A percentile compares a stretch with the other conserved stretches of the same genome.
Conservation (phyloP, 2,888 invertebrate genomes). For the Ophion ventricosus region DNA sequence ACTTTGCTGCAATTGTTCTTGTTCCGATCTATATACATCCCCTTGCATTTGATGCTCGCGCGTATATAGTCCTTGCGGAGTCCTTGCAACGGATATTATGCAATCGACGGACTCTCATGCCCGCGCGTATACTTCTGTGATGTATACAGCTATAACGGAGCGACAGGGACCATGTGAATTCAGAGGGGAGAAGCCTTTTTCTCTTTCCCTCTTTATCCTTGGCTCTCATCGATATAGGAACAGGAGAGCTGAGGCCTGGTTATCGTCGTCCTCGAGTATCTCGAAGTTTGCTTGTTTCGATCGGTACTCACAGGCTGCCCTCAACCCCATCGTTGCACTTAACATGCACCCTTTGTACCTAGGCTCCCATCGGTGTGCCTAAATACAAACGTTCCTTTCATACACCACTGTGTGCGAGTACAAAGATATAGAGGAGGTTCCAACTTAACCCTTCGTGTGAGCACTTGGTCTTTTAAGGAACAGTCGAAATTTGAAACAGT, state of each 20-base stretch:
- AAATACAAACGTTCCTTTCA: neutral
- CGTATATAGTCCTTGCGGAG: constrained; percentile 10
- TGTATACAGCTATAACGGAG: neutral
- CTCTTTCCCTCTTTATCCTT: constrained; percentile 15
- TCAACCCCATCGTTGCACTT: constrained; percentile 61
- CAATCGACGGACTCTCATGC: neutral
- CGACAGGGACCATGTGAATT: constrained; percentile 23
- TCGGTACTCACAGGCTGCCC: constrained; percentile 37
- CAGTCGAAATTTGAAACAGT: no score
- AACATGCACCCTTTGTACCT: constrained; percentile 69
- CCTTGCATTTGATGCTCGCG: constrained; percentile 16
- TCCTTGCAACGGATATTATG: neutral
- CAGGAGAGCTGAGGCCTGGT: constrained; percentile 33
- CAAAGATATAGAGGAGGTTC: no score
- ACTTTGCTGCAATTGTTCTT: constrained; percentile 40
- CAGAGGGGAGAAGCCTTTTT: constrained; percentile 20
- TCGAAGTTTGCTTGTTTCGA: constrained; percentile 44
- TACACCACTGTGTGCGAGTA: neutral
- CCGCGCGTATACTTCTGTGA: neutral
- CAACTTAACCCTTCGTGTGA: no score
- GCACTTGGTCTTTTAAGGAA: no score
- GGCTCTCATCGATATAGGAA: constrained; percentile 25
- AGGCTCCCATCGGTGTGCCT: constrained; percentile 42
- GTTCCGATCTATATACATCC: constrained; percentile 1
- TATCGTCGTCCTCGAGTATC: constrained; percentile 50